These are phyloP conservation scores for Laticauda colubrina DNA, from an alignment of 2,113 vertebrate species.

Conservation along the genomic window DNA sequence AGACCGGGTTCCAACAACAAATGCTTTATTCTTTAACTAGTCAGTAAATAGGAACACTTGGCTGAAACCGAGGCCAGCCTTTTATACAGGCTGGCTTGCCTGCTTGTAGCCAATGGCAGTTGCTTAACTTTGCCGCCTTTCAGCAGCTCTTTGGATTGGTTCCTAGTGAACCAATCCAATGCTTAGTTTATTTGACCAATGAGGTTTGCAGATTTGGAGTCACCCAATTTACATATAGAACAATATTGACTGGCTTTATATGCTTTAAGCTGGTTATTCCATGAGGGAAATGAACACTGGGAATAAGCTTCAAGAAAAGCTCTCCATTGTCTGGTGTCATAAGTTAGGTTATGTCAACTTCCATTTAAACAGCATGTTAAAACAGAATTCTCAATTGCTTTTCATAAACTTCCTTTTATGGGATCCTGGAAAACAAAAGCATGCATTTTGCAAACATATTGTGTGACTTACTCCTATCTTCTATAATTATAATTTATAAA, in stretches of 20 bases:
- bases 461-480: not conserved
- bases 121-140: no score
- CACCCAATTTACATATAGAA: no score
- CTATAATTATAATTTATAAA: not conserved
- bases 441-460: not conserved
- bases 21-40: no score
- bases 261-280: accelerated
- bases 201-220: no score
- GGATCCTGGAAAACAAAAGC: not conserved
- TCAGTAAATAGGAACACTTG: no score
- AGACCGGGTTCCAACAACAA: no score
- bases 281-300: accelerated
- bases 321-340: not conserved
- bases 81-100: no score
- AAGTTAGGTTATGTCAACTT: not conserved
- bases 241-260: accelerated
- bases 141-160: no score
- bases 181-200: no score
- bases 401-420: not conserved
- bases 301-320: not conserved
- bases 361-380: not conserved
- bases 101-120: no score
- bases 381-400: not conserved
- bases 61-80: no score
- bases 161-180: no score